phyloP scores from a whole-genome alignment of 2,113 vertebrate species.

The Gallinago media region DNA sequence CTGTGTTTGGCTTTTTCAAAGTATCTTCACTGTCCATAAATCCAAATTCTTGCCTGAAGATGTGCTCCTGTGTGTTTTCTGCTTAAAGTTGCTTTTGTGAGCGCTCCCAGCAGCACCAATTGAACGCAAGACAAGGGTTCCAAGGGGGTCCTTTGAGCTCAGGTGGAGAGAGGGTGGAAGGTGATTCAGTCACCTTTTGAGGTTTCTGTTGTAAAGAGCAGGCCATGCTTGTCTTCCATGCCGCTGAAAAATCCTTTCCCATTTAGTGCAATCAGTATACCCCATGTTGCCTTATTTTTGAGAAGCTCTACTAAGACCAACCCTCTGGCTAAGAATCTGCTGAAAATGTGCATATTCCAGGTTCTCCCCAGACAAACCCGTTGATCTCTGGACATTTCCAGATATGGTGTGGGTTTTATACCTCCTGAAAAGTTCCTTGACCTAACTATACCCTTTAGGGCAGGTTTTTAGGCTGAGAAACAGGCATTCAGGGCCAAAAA shows the following conservation, averaged over 20 bases:
- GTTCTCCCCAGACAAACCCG: neutral
- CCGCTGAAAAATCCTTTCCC: neutral
- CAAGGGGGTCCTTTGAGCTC: neutral
- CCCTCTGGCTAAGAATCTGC: neutral
- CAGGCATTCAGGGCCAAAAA: neutral
- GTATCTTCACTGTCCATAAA: neutral
- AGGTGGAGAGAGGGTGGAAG: neutral
- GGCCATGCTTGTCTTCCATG: neutral
- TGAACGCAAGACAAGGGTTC: neutral
- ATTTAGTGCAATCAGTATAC: neutral
- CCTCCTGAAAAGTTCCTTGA: neutral
- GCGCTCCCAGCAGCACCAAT: neutral
- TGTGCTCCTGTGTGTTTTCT: neutral
- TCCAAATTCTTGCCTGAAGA: neutral
- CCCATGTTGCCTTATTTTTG: neutral
- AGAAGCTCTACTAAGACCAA: neutral
- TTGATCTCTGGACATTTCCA: neutral
- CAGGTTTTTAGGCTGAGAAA: neutral
- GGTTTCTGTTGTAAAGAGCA: neutral
- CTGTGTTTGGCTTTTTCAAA: neutral
- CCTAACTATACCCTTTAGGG: neutral
- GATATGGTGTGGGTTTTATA: neutral
- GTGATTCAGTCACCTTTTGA: neutral
- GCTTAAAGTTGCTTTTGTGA: neutral
- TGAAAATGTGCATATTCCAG: neutral